Base-by-base conservation (phyloP, 2,113 vertebrate species). In the Rhipidura dahli region DNA sequence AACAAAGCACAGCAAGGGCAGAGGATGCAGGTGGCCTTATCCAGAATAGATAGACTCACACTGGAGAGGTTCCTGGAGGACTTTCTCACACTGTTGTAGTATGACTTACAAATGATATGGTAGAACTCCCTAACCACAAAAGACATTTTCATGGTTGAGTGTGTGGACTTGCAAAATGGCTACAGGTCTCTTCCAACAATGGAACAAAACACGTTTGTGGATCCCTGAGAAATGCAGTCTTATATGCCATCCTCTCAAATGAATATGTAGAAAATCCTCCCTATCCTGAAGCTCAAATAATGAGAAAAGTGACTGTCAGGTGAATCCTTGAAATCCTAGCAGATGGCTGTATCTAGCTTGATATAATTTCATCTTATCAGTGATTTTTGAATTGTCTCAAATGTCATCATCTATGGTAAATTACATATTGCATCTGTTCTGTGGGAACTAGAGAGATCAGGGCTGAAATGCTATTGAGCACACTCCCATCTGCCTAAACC, bases 351-450 rank as follows among this genome's bases (percentile, higher is more conserved):
- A 83, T 88, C 40, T 68, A 63, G 24, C 35, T 89, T 91, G 66
- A 94, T 95, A 87, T 18, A 85, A 93, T 96, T 96, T 85, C n/a
- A 72, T 69, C 4, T 89, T 92, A 87, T 93, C 91, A 89, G 45
- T 95, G 89, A 84, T 91, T 95, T 89, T 76, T 88, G 71, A 90
- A 80, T 93, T 63, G 93, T 94, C 77, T 96, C 80, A 89, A 94
- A 93, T 96, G 87, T 91, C 89, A 87, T 93, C 17, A 69, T 90
- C 70, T 73, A 44, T 91, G 20, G 40, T 80, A 96, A 95, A 90
- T 91, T 90, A 15, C 56, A 83, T 91, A 90, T 49, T 92, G 79
- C 90, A 95, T 94, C 95, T 96, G 93, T 90, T 95, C 75, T 59
- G 54, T 51, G 87, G 82, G 50, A 94, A 56, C 45, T 90, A 93